Percentiles rank a stretch among this genome's conserved stretches.
Evolutionary conservation across 2,797 vertebrate genomes (phyloP).

Genomic region (Chromobotia macracanthus): DNA sequence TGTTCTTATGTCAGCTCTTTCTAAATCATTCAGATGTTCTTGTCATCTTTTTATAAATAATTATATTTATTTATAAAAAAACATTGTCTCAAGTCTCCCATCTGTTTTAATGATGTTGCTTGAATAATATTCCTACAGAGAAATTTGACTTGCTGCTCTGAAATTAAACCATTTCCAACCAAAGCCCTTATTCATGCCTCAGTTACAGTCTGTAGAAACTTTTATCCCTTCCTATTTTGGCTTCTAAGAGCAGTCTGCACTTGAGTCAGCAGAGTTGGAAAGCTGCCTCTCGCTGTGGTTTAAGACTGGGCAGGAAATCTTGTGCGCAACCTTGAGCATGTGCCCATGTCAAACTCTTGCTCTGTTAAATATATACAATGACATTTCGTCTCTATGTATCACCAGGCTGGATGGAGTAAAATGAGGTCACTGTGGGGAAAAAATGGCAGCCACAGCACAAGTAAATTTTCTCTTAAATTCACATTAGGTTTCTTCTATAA

Average conservation of each 20-base stretch:
- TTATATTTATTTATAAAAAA: too few relatives aligned
- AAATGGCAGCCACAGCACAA: constrained; percentile 49
- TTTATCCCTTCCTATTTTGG: constrained; percentile 34
- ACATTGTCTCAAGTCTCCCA: not conserved
- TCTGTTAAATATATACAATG: constrained; percentile 59
- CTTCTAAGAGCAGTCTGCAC: constrained; percentile 15
- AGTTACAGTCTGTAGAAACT: constrained; percentile 22
- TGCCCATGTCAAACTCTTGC: constrained; percentile 46
- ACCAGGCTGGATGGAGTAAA: constrained; percentile 47
- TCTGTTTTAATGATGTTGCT: not conserved
- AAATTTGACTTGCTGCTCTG: constrained; percentile 9
- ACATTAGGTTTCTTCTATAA: constrained; percentile 3
- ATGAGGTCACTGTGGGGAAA: constrained; percentile 48
- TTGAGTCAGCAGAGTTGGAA: constrained; percentile 53
- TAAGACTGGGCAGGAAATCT: constrained; percentile 40
- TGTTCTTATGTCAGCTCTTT: not conserved
- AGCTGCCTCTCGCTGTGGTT: constrained; percentile 30
- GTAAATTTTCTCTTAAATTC: not conserved
- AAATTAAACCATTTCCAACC: constrained; percentile 8
- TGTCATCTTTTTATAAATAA: too few relatives aligned
- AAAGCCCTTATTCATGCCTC: constrained; percentile 21
- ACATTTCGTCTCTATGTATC: constrained; percentile 54
- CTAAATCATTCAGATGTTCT: not conserved
- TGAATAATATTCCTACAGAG: not conserved
- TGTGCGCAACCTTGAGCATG: constrained; percentile 46